Evolutionary conservation across 1,140 invertebrate genomes (phyloP).

Genomic region (Gryon sp.): DNA sequence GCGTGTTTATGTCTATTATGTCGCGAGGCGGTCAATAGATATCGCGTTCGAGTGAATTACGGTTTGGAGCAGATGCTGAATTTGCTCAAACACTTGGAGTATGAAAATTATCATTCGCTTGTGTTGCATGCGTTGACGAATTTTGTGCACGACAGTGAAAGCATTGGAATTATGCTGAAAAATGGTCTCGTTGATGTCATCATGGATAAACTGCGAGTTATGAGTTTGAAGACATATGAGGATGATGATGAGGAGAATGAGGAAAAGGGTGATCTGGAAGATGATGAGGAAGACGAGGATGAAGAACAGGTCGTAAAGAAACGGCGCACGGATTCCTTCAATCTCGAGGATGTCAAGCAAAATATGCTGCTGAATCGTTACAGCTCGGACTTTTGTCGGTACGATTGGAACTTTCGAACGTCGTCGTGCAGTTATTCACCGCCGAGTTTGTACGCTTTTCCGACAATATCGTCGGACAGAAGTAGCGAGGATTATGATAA

Average conservation of each 20-base stretch:
- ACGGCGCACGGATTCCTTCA: no score
- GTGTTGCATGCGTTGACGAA: constrained; percentile 69
- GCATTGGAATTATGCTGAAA: constrained; percentile 70
- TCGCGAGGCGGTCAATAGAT: constrained; percentile 73
- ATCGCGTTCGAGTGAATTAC: constrained; percentile 54
- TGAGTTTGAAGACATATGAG: constrained; percentile 57
- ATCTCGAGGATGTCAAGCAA: no score
- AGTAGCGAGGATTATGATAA: not conserved
- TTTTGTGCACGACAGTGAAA: constrained; percentile 69
- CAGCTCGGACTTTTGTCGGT: no score
- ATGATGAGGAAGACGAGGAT: constrained; percentile 67
- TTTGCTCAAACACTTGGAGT: constrained; percentile 64
- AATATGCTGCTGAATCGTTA: not conserved
- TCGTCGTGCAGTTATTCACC: no score
- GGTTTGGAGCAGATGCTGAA: constrained; percentile 71
- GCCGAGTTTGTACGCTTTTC: no score
- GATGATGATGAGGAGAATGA: constrained; percentile 49
- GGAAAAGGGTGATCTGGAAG: constrained; percentile 54
- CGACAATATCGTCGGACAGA: no score
- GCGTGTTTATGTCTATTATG: constrained; percentile 70
- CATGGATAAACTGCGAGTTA: constrained; percentile 64
- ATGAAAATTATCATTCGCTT: constrained; percentile 66
- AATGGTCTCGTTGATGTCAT: constrained; percentile 72
- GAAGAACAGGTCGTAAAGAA: constrained; percentile 58
- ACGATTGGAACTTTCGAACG: no score